Base-by-base conservation (phyloP, 2,113 vertebrate species). In the Psilopsiagon aymara region DNA sequence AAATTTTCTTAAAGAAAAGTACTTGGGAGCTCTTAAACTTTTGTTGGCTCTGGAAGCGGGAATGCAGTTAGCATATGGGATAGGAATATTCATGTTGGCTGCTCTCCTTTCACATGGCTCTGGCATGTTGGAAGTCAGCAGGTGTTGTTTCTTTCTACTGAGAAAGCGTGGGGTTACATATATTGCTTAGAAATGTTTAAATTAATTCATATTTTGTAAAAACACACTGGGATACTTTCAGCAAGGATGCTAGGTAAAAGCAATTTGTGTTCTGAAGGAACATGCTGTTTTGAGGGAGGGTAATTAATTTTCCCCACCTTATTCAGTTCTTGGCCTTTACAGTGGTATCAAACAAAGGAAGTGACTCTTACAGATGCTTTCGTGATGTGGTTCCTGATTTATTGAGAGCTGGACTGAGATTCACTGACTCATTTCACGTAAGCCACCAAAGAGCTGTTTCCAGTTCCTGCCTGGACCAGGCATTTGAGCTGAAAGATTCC, bases 261-360 rank as follows among this genome's bases (percentile, higher is more conserved):
- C 62, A 68, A 11, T 31, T 75, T 1, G 3, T 86, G 52, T 89
- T 92, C 84, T 91, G 81, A 71, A 91, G 51, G 46, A 84, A 28
- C 2, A 0, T 51, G 29, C 73, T 94, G 68, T 95, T 94, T 89
- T 86, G 77, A 87, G 66, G 64, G 57, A 84, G 35, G 39, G 24
- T 70, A 83, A 79, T 75, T 86, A 10, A 35, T 95, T 94, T 92
- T 89, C 52, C 51, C 44, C 31, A 37, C 60, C 18, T 67, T 75
- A 21, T 47, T 89, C 47, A 62, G 89, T 57, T 81, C 95, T 92
- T 95, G 94, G 89, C 93, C 86, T 97, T 97, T 86, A 63, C 51
- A 91, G 24, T 71, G 91, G 27, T 64, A 84, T 94, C 83, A 94
- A 55, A 64, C 83, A 95, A 71, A 92, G 93, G 94, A 96, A 95